Evolutionary conservation across 2,888 invertebrate genomes (phyloP).

Genomic region (Slavum lentiscoides): DNA sequence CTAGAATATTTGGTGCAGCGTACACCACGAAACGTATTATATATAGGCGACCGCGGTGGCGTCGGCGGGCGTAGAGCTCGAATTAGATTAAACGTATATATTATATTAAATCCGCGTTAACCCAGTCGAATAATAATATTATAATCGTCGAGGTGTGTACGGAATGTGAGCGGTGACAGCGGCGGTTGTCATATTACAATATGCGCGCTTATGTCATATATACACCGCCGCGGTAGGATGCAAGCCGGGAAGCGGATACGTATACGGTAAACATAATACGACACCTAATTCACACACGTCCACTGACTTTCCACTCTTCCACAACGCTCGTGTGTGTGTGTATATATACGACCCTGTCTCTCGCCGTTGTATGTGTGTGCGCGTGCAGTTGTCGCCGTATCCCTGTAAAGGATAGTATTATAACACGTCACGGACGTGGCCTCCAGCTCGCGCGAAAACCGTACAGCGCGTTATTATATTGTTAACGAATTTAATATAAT

Average conservation of each 20-base stretch:
- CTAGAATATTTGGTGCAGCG: neutral
- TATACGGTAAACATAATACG: conserved; percentile 3
- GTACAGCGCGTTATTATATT: neutral
- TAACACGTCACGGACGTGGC: no score
- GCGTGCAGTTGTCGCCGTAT: conserved; percentile 21
- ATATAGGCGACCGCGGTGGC: no score
- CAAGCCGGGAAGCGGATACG: neutral
- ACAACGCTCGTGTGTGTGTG: neutral
- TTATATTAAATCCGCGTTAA: conserved; percentile 42
- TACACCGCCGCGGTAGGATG: neutral
- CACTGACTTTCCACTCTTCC: neutral
- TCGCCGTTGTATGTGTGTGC: neutral
- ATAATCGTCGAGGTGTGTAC: conserved; percentile 9
- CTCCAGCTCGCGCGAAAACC: neutral
- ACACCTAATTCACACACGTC: conserved; percentile 5
- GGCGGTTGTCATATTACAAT: neutral
- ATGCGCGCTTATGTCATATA: neutral
- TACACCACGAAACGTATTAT: neutral
- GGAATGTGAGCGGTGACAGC: no score
- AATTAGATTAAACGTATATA: conserved; percentile 40
- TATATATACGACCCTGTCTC: no score
- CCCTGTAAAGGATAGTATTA: conserved; percentile 23
- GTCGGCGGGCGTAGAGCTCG: conserved; percentile 2
- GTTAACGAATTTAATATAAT: neutral
- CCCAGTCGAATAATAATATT: conserved; percentile 30